phyloP scores from a whole-genome alignment of 2,113 vertebrate genomes.

The Asarcornis scutulata region DNA sequence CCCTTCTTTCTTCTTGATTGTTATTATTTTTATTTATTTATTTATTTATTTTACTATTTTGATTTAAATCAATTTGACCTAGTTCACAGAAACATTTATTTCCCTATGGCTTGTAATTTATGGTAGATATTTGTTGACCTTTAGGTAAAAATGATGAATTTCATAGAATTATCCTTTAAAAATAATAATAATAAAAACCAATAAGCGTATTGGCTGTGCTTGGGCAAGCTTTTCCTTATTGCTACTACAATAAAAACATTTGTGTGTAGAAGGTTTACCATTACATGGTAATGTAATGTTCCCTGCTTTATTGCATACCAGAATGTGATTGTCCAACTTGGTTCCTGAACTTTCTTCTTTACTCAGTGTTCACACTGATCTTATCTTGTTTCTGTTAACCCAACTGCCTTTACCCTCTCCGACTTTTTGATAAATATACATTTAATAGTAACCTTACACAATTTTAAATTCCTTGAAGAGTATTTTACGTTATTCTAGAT shows the following conservation, averaged over 20 bases:
- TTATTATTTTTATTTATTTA: background rate
- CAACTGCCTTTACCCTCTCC: background rate
- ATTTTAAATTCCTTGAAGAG: background rate
- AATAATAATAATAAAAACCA: background rate
- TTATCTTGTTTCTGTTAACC: background rate
- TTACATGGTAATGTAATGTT: background rate
- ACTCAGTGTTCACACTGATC: background rate
- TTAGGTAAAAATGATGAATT: background rate
- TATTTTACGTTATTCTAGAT: background rate
- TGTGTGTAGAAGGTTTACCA: background rate
- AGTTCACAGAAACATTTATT: background rate
- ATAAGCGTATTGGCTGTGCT: background rate
- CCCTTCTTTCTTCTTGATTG: background rate
- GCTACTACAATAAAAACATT: background rate
- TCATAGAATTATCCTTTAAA: background rate
- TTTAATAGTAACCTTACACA: background rate
- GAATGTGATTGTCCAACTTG: background rate
- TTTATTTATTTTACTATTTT: background rate
- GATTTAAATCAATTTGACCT: background rate
- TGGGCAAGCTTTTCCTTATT: background rate
- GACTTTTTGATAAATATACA: background rate
- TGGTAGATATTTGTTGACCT: background rate
- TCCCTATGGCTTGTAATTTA: background rate
- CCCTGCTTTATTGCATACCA: background rate
- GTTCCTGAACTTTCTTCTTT: background rate